A percentile compares a stretch with the other conserved stretches of the same genome.
These are phyloP conservation scores for Malthinus seriepunctatus DNA, from an alignment of 2,888 invertebrate genomes.

Conservation along the genomic window DNA sequence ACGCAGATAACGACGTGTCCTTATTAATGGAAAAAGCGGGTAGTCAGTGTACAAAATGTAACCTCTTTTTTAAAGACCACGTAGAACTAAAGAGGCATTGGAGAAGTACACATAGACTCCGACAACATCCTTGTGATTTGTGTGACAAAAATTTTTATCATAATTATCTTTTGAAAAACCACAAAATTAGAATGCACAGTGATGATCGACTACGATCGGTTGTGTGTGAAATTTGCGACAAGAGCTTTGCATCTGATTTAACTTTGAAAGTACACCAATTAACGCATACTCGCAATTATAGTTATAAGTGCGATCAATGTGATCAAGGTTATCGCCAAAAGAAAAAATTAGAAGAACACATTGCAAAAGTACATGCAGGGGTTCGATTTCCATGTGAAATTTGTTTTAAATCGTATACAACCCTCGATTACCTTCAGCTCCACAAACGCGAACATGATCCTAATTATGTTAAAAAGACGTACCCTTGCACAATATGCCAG, in stretches of 20 bases:
- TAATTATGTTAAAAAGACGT: slow-evolving; percentile 23
- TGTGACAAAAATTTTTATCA: no score
- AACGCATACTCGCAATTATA: slow-evolving; percentile 29
- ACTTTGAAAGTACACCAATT: slow-evolving; percentile 27
- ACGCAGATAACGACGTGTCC: no score
- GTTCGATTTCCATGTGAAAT: slow-evolving; percentile 57
- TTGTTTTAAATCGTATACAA: slow-evolving; percentile 57
- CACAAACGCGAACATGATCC: slow-evolving; percentile 1
- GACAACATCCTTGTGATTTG: no score
- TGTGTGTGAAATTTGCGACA: slow-evolving; percentile 24
- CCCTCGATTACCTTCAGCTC: slow-evolving; percentile 39
- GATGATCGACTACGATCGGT: no score
- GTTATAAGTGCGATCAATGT: slow-evolving; percentile 40
- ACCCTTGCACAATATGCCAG: slow-evolving; percentile 40
- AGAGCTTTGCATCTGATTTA: slow-evolving; percentile 27
- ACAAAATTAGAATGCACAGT: no score
- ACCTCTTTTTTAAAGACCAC: no score
- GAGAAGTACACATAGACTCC: no score
- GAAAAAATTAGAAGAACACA: no score
- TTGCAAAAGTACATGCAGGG: slow-evolving; percentile 52
- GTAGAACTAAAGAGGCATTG: no score
- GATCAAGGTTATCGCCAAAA: slow-evolving; percentile 39
- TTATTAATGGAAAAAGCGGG: no score
- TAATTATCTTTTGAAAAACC: no score
- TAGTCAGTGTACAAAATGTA: no score